Evolutionary conservation across 2,888 invertebrate species (phyloP).

Genomic region (Dicyrtoma fusca): DNA sequence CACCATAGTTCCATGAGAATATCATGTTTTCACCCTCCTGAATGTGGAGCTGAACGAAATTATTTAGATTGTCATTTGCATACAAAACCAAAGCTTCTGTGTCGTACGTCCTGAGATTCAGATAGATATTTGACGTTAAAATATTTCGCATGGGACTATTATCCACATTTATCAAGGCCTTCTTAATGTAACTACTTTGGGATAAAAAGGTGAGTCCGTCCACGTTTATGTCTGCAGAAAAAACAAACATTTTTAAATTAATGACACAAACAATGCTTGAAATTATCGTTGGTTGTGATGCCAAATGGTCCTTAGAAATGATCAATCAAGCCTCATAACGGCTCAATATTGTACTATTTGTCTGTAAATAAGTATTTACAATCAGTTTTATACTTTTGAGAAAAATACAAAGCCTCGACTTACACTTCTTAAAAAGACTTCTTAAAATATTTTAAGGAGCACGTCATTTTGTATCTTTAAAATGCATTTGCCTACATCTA

Average conservation of each 20-base stretch:
- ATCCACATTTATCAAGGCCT: slow-evolving; percentile 74
- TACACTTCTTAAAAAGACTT: too few relatives aligned
- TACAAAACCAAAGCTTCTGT: slow-evolving; percentile 80
- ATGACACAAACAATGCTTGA: too few relatives aligned
- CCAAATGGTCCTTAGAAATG: too few relatives aligned
- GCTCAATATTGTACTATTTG: too few relatives aligned
- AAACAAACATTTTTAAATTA: slow-evolving; percentile 23
- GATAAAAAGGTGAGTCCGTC: slow-evolving; percentile 87
- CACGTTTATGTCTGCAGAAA: slow-evolving; percentile 77
- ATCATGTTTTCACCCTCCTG: slow-evolving; percentile 78
- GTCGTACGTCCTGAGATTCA: slow-evolving; percentile 87
- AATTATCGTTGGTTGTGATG: too few relatives aligned
- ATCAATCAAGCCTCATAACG: too few relatives aligned
- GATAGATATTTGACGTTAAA: slow-evolving; percentile 77
- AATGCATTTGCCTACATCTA: too few relatives aligned
- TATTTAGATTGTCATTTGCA: slow-evolving; percentile 89
- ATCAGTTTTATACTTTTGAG: too few relatives aligned
- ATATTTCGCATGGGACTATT: slow-evolving; percentile 73
- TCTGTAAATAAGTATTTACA: too few relatives aligned
- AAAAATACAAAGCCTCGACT: too few relatives aligned
- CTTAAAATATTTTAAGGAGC: too few relatives aligned
- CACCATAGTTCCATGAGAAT: slow-evolving; percentile 75
- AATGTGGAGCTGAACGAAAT: slow-evolving; percentile 87
- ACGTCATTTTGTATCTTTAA: too few relatives aligned
- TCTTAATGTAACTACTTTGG: slow-evolving; percentile 76